Conservation (phyloP, 2,888 invertebrate species). For the Cephus sareptanus region DNA sequence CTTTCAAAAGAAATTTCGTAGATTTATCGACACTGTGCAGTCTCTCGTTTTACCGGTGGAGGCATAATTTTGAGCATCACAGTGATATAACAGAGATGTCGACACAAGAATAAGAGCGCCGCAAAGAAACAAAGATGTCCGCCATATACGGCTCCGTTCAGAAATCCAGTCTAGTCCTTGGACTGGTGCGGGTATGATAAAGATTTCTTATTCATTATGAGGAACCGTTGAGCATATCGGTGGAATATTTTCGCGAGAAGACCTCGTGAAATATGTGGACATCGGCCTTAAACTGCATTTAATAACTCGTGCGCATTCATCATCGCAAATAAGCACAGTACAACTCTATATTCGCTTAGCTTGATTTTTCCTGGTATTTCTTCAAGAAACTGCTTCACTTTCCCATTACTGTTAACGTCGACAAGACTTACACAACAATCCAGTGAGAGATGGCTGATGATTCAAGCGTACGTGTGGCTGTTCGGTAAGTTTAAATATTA, state of each 20-base stretch:
- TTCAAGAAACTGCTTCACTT: background rate
- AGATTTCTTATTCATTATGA: slow-evolving; percentile 9
- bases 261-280: background rate
- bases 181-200: slow-evolving; percentile 11
- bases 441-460: slow-evolving; percentile 59
- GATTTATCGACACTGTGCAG: background rate
- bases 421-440: slow-evolving; percentile 23
- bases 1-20: background rate
- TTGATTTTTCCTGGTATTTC: background rate
- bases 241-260: background rate
- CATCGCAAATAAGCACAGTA: background rate
- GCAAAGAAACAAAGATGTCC: slow-evolving; percentile 35
- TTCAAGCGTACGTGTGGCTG: slow-evolving; percentile 63
- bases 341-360: background rate
- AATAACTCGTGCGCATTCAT: background rate
- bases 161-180: slow-evolving; percentile 22
- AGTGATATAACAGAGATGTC: background rate
- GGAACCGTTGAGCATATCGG: background rate
- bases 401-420: slow-evolving; percentile 21
- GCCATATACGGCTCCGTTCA: slow-evolving; percentile 23
- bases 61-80: background rate
- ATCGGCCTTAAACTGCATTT: background rate
- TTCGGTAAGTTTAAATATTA: slow-evolving; percentile 53
- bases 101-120: background rate
- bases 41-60: background rate